Base-by-base conservation (phyloP, 2,888 invertebrate genomes). In the Drosophila multiciliata region DNA sequence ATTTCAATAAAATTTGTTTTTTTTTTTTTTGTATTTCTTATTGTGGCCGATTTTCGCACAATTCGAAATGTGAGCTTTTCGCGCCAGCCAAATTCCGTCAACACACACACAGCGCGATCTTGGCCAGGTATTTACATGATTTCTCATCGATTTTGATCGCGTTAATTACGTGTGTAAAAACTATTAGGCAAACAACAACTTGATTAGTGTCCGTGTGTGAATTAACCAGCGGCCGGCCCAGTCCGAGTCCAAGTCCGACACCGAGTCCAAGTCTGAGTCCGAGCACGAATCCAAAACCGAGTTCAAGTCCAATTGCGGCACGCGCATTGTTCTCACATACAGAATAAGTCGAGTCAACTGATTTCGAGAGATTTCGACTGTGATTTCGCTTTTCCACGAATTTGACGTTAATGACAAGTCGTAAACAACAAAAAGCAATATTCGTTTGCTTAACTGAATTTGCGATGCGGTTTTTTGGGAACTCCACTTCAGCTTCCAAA, bases 141-240 rank as follows among this genome's bases (percentile, higher is more conserved):
- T 53, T 23, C 11, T 52, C 53, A 45, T 63, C 23, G 45, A 42
- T 26, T 48, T 63, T 54, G 71, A 67, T 70, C 60, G 58, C 80
- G 84, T 80, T 86, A 87, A 85, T 84, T 80, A 83, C 74, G 83
- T 80, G 80, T 80, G 82, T 57, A 70, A 72, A 82, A 89, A 86
- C 80, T 74, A 83, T 88, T 83, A 84, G 73, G 67, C 89, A 86
- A 86, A 86, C 89, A 89, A 86, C 76, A 87, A 86, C 75, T 87
- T 80, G 83, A 84, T 86, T 86, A 86, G 86, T 69, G 69, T 63
- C 66, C 73, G 64, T 20, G 59, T 89, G 86, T 70, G 78, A 86
- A 89, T 86, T 89, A 60, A 35, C 65, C 63, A 26, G 62, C 74
- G 55, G 65, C 33, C 23, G 1, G 23, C 23, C 20, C 49, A 53